These are phyloP conservation scores for Cichladusa arquata DNA, from an alignment of 2,113 vertebrate genomes.

Conservation along the genomic window DNA sequence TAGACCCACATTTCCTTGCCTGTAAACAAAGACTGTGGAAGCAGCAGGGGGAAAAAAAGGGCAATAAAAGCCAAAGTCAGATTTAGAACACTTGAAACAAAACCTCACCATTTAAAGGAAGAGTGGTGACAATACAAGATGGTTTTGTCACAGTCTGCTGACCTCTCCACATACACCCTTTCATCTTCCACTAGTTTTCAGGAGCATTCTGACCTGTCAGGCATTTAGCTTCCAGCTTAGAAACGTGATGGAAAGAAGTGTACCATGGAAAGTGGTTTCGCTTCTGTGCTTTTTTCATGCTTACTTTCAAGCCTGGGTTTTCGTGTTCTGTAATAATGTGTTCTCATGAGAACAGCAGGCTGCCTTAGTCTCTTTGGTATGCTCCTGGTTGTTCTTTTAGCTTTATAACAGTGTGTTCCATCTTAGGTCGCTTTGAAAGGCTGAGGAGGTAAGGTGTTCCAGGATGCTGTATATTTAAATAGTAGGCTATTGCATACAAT, in stretches of 20 bases:
- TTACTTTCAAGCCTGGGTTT: background rate
- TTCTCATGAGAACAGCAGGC: background rate
- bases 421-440: background rate
- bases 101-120: background rate
- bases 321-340: background rate
- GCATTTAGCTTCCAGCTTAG: background rate
- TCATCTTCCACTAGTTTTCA: background rate
- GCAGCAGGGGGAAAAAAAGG: background rate
- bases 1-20: background rate
- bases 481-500: background rate
- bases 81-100: background rate
- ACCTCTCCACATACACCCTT: background rate
- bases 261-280: background rate
- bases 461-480: background rate
- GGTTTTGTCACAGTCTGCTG: background rate
- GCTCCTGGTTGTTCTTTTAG: background rate
- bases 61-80: background rate
- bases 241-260: background rate
- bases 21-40: background rate
- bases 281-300: background rate
- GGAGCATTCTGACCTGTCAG: background rate
- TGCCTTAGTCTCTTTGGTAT: background rate
- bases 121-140: background rate
- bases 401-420: accelerated
- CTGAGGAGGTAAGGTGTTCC: background rate